A percentile compares a stretch with the other conserved stretches of the same genome.
Conservation (phyloP, 2,888 invertebrate species). For the Callinectes sapidus region DNA sequence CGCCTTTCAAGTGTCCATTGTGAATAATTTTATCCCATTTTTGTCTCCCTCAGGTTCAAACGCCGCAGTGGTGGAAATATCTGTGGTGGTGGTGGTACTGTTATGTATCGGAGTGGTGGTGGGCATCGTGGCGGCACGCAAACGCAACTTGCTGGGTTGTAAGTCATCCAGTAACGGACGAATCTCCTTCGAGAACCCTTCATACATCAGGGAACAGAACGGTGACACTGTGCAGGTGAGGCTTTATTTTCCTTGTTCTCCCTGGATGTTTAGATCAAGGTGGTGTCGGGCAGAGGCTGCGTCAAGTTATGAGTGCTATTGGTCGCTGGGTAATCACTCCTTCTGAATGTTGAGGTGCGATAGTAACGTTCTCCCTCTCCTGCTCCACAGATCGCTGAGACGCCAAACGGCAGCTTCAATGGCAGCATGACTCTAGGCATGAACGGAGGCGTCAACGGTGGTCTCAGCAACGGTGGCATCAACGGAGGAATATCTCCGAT, state of each 20-base stretch:
- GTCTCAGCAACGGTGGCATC: conserved; percentile 42
- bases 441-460: conserved; percentile 62
- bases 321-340: not conserved
- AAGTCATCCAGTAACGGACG: conserved; percentile 67
- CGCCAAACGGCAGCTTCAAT: conserved; percentile 71
- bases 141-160: conserved; percentile 54
- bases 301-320: not conserved
- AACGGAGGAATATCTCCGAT: conserved; percentile 58
- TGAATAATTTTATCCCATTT: not conserved
- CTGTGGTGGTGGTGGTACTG: conserved; percentile 63
- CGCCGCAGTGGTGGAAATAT: conserved; percentile 62
- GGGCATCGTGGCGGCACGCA: conserved; percentile 57
- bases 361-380: not conserved
- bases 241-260: not conserved
- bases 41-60: conserved; percentile 51
- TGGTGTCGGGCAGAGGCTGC: not conserved
- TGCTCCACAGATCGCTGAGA: conserved; percentile 68
- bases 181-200: conserved; percentile 74
- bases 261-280: not conserved
- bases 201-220: conserved; percentile 73
- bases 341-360: not conserved
- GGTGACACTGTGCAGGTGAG: conserved; percentile 73
- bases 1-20: not conserved
- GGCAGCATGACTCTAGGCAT: conserved; percentile 64
- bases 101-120: conserved; percentile 52